Base-by-base conservation (phyloP, 2,797 vertebrate species). In the Pristis pectinata region DNA sequence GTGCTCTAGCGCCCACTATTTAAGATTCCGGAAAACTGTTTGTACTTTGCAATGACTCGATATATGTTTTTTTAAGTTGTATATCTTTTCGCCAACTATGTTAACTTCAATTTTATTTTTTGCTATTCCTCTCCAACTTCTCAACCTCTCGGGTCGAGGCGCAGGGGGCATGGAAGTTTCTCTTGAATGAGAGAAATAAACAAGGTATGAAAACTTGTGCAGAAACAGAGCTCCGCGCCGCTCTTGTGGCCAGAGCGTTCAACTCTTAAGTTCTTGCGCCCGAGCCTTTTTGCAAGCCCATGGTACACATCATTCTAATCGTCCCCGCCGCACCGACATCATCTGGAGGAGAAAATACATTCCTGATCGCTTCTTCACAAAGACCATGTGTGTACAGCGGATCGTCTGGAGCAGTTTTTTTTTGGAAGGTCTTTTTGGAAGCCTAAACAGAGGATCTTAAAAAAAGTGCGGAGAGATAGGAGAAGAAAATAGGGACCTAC, bases 1-100 rank as follows among this genome's bases (percentile, higher is more conserved):
- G 98, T 97, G 96, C 98, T 98, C 98, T 97, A 99, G 98, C 98
- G 98, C 98, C 98, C 98, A 99, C 98, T 98, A 98, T 98, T 98
- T 97, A 97, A 97, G 96, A 96, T 98, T 96, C 96, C 96, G 97
- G 98, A 98, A 98, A 97, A 98, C 97, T 96, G 98, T 98, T 98
- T 98, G 97, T 98, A 97, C 97, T 97, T 97, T 97, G 97, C 97
- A 98, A 97, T 96, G 96, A 96, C 97, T 97, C 97, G 96, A 96
- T 96, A 95, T 95, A 95, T 67, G 41, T 64, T 61, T 89, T 91
- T 64, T 91, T 93, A 96, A 98, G 98, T 98, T 98, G 97, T 97
- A 97, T 95, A 98, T 96, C 97, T 97, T 97, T 97, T 97, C 97
- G 96, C 96, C 97, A 98, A 99, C 97, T 98, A 98, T 97, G 95